Base-by-base conservation (phyloP, 2,797 vertebrate species). In the Crocodylus rhombifer region DNA sequence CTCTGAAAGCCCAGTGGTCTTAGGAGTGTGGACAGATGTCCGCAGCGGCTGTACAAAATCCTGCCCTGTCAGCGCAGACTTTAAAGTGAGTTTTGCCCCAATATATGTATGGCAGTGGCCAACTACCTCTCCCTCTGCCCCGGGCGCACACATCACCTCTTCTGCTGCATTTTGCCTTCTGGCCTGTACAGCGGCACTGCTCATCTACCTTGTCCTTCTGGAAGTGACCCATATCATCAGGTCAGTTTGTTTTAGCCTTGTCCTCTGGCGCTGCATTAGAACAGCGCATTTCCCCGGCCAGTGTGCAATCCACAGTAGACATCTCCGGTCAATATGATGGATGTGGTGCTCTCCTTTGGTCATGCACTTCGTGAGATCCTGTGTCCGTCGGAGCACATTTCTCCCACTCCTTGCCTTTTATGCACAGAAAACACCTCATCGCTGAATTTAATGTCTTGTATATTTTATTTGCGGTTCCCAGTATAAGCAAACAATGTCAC, bases 231-330 rank as follows among this genome's bases (percentile, higher is more conserved):
- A 4, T 95, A 94, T 4, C 0, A 77, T 88, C 81, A 89, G 96
- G 95, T 96, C 96, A 96, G 96, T 96, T 97, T 96, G 96, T 89
- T 96, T 97, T 95, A 96, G 91, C 89, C 83, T 92, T 85, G 81
- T 89, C 93, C 55, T 92, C 95, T 93, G 83, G 87, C 95, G 88
- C 83, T 95, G 92, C 81, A 94, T 91, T 73, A 88, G 92, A 95
- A 89, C 88, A 96, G 94, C 96, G 87, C 92, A 94, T 93, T 95
- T 94, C 71, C 79, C 89, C 60, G 80, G 57, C 58, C 91, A 92
- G 81, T 92, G 42, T 81, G 92, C 95, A 96, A 92, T 86, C 77
- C 63, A 30, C 69, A 65, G 33, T 55, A 87, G 95, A 85, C 93
- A 92, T 4, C 96, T 92, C 85, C 94, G 95, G 92, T 96, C 95